phyloP scores from a whole-genome alignment of 2,888 invertebrate genomes.

The Corbicula japonica region DNA sequence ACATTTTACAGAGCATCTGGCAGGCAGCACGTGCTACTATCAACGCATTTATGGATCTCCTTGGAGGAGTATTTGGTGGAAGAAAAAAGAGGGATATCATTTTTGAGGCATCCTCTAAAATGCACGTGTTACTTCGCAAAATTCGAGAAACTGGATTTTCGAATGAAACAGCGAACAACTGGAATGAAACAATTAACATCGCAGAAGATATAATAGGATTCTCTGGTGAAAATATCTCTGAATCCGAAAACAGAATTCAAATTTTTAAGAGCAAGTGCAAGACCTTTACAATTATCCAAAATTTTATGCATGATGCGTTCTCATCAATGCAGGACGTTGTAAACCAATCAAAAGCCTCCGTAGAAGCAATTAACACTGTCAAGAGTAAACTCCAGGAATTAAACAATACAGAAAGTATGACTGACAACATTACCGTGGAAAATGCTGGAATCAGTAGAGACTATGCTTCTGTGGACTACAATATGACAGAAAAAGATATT shows the following conservation, averaged over 20 bases:
- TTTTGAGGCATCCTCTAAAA: slow-evolving; percentile 34
- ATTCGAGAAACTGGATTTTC: slow-evolving; percentile 18
- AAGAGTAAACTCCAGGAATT: slow-evolving; percentile 8
- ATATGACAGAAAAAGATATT: slow-evolving; percentile 33
- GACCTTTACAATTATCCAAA: slow-evolving; percentile 5
- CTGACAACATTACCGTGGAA: slow-evolving; percentile 22
- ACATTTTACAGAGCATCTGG: slow-evolving; percentile 51
- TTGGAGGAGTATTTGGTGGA: slow-evolving; percentile 20
- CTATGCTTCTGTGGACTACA: slow-evolving; percentile 28
- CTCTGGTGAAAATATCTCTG: background rate
- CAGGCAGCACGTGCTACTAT: slow-evolving; percentile 51
- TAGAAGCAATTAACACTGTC: background rate
- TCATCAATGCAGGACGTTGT: slow-evolving; percentile 23
- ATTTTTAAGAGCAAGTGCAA: slow-evolving; percentile 41
- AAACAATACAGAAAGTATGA: background rate
- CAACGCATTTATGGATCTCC: slow-evolving; percentile 14
- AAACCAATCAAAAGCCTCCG: slow-evolving; percentile 31
- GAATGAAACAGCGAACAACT: slow-evolving; percentile 9
- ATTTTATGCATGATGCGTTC: slow-evolving; percentile 26
- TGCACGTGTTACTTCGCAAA: slow-evolving; percentile 35
- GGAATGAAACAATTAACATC: slow-evolving; percentile 34
- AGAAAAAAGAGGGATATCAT: slow-evolving; percentile 42
- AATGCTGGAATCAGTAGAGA: slow-evolving; percentile 20
- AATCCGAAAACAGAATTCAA: slow-evolving; percentile 30
- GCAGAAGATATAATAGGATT: slow-evolving; percentile 17